These are phyloP conservation scores for Endotricha flammealis DNA, from an alignment of 2,888 invertebrate genomes.

Conservation along the genomic window DNA sequence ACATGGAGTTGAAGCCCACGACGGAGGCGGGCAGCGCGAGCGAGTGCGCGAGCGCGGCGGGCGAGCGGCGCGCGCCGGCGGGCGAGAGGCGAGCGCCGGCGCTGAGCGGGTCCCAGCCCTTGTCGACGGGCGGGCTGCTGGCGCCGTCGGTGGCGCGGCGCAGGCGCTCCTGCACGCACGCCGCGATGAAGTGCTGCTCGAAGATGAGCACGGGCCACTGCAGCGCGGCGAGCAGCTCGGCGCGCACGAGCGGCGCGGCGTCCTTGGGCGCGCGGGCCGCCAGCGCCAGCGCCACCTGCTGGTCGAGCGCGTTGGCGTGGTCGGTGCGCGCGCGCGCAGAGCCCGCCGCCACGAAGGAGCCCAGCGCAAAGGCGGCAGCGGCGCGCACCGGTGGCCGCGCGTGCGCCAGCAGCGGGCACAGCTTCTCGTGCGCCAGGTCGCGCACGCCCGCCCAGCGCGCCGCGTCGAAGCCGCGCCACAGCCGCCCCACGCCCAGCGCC, in stretches of 20 bases:
- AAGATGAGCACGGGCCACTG: conserved; percentile 90
- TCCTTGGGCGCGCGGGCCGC: conserved; percentile 87
- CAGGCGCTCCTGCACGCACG: conserved; percentile 80
- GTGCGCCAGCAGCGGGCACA: conserved; percentile 88
- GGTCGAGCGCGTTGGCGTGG: conserved; percentile 96
- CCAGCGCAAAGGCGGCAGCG: conserved; percentile 95
- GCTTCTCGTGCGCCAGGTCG: conserved; percentile 97
- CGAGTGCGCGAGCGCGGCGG: conserved; percentile 25
- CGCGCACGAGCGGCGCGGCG: conserved; percentile 92
- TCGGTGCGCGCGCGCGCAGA: conserved; percentile 88
- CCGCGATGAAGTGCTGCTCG: conserved; percentile 91
- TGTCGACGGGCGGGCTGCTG: conserved; percentile 33
- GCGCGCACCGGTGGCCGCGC: conserved; percentile 86
- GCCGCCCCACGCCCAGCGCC: conserved; percentile 91
- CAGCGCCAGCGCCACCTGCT: conserved; percentile 92
- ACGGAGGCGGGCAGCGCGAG: conserved; percentile 54
- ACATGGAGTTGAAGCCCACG: conserved; percentile 85
- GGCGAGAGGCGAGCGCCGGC: conserved; percentile 27
- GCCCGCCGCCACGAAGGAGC: conserved; percentile 93
- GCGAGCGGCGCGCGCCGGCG: conserved; percentile 19
- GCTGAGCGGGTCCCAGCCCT: conserved; percentile 51
- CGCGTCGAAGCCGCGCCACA: conserved; percentile 92
- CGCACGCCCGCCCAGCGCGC: conserved; percentile 95
- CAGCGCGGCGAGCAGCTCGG: conserved; percentile 89
- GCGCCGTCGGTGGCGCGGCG: conserved; percentile 47